phyloP scores from a whole-genome alignment of 1,140 invertebrate genomes.

The Piezodorus guildinii region DNA sequence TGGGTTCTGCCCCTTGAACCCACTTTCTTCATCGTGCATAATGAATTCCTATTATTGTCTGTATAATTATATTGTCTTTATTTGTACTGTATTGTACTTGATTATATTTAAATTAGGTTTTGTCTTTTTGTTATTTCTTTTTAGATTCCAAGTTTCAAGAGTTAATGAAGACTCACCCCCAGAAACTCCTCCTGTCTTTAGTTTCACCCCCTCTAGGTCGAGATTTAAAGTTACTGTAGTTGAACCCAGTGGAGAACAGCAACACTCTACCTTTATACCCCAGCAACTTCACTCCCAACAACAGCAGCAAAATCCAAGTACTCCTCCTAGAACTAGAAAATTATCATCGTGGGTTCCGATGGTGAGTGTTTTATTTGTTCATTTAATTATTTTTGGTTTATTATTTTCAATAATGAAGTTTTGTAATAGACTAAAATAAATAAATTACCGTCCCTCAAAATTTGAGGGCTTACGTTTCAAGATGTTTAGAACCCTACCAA shows the following conservation, averaged over 20 bases:
- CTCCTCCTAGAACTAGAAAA: conserved; percentile 16
- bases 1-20: too few species aligned
- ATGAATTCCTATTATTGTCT: too few species aligned
- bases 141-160: conserved; percentile 28
- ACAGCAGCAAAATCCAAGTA: conserved; percentile 11
- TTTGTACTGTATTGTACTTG: too few species aligned
- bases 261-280: neutral
- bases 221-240: conserved; percentile 25
- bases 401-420: too few species aligned
- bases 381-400: too few species aligned
- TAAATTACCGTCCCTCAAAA: too few species aligned
- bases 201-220: neutral
- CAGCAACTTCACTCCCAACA: neutral
- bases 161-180: conserved; percentile 23
- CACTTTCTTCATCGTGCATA: too few species aligned
- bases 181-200: neutral
- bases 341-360: conserved; percentile 17
- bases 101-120: too few species aligned
- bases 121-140: neutral
- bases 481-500: too few species aligned
- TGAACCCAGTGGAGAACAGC: conserved; percentile 13
- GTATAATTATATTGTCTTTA: too few species aligned
- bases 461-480: too few species aligned
- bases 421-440: too few species aligned
- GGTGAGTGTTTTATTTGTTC: neutral